A percentile compares a stretch with the other conserved stretches of the same genome.
Conservation (phyloP, 2,888 invertebrate genomes). For the Ornithoptera alexandrae region DNA sequence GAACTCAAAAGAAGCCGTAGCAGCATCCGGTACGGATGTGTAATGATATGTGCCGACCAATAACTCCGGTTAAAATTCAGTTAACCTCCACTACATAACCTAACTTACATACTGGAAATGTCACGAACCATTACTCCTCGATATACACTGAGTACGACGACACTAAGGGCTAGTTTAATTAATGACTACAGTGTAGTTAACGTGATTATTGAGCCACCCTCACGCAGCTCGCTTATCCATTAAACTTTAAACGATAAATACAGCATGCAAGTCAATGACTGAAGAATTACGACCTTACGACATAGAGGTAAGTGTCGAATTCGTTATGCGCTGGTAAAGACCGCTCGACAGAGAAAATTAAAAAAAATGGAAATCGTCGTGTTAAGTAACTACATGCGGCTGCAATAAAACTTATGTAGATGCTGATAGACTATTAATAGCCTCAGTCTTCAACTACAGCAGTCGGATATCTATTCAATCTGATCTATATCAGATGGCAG, state of each 20-base stretch:
- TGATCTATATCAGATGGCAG: slow-evolving; percentile 1
- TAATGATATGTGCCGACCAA: slow-evolving; percentile 64
- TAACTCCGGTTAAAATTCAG: slow-evolving; percentile 42
- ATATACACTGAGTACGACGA: slow-evolving; percentile 60
- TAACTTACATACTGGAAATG: slow-evolving; percentile 70
- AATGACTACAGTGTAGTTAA: slow-evolving; percentile 62
- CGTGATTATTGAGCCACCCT: slow-evolving; percentile 58
- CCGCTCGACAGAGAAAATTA: slow-evolving; percentile 54
- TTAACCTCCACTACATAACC: slow-evolving; percentile 42
- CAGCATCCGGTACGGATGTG: slow-evolving; percentile 50
- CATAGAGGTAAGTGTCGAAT: slow-evolving; percentile 24
- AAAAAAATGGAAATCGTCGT: slow-evolving; percentile 41
- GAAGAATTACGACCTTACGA: slow-evolving; percentile 30
- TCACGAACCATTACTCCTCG: slow-evolving; percentile 73
- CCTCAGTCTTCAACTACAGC: slow-evolving; percentile 5
- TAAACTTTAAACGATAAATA: slow-evolving; percentile 18
- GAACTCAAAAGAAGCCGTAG: slow-evolving; percentile 50
- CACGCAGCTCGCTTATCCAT: slow-evolving; percentile 55
- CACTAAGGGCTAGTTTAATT: slow-evolving; percentile 56
- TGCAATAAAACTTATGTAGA: slow-evolving; percentile 14
- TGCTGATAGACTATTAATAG: slow-evolving; percentile 7
- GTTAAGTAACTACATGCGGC: slow-evolving; percentile 25
- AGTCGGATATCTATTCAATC: neutral
- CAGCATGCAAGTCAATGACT: slow-evolving; percentile 28
- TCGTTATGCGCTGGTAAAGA: slow-evolving; percentile 41